phyloP scores from a whole-genome alignment of 2,888 invertebrate genomes.

The Chrysomela aeneicollis region DNA sequence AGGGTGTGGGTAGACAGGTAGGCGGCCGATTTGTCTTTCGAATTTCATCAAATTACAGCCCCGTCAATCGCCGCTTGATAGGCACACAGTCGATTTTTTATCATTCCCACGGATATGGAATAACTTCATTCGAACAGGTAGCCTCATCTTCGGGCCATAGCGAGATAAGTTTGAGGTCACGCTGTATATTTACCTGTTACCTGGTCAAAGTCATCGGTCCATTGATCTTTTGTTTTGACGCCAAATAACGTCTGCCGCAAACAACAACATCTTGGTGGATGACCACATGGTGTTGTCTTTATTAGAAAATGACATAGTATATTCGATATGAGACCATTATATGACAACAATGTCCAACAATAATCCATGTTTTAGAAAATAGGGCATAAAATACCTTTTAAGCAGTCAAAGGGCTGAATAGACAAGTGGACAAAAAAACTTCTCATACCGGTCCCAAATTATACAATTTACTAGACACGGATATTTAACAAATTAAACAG shows the following conservation, averaged over 20 bases:
- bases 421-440: no score
- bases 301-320: no score
- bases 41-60: conserved; percentile 39
- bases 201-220: conserved; percentile 25
- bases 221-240: conserved; percentile 32
- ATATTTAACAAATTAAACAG: no score
- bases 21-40: conserved; percentile 39
- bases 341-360: no score
- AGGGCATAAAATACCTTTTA: no score
- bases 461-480: no score
- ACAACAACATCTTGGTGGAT: conserved; percentile 21
- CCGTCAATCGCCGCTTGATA: conserved; percentile 16
- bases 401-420: no score
- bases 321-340: no score
- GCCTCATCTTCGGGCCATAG: no score
- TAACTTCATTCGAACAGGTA: conserved; percentile 14
- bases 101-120: conserved; percentile 17
- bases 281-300: background rate
- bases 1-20: conserved; percentile 44
- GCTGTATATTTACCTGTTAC: conserved; percentile 18
- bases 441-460: no score
- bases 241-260: conserved; percentile 26
- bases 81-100: conserved; percentile 9
- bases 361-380: no score
- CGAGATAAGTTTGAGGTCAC: no score